Evolutionary conservation across 2,888 invertebrate genomes (phyloP), one percentile per base, ranked within the genome.

Genomic region (Microplitis deprimator): DNA sequence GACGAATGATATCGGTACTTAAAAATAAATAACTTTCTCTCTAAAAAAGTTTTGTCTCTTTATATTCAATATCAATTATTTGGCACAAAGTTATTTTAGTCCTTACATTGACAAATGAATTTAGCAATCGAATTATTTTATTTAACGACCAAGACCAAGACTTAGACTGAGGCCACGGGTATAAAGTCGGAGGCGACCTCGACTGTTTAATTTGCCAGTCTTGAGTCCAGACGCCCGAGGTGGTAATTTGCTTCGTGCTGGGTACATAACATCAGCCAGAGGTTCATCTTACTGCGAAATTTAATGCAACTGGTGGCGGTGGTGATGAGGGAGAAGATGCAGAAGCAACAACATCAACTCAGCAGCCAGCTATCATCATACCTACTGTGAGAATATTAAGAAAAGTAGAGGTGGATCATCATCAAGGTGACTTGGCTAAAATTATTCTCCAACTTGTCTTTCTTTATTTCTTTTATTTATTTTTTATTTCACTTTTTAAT

Each of bases 201-300:
- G 77, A 79, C 81, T 83, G 82, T 82, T 83, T 83, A 81, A 83
- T 83, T 83, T 79, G 76, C 81, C 77, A 70, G 74, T 82, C 82
- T 82, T 83, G 65, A 68, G 77, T 65, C 67, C 75, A 76, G 78
- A 77, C 78, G 80, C 80, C 79, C 73, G 80, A 78, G 79, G 79
- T 78, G 76, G 75, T 80, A 81, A 83, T 82, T 82, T 82, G 70
- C 70, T 70, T 70, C 70, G 38, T 70, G 70, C 70, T 70, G 70
- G 29, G 60, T 70, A 29, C 13, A 70, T 70, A 29, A 60, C 70
- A 59, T 41, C 65, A 17, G 8, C 60, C n/a, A 29, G 50, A 68
- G 59, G 68, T 67, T 40, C 41, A 74, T 74, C 68, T 60, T 60
- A 50, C 38, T 65, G n/a, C 50, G 65, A 73, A 67, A 59, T 17